These are phyloP conservation scores for Perodicticus potto DNA, from an alignment of 2,797 vertebrate species.

Conservation along the genomic window DNA sequence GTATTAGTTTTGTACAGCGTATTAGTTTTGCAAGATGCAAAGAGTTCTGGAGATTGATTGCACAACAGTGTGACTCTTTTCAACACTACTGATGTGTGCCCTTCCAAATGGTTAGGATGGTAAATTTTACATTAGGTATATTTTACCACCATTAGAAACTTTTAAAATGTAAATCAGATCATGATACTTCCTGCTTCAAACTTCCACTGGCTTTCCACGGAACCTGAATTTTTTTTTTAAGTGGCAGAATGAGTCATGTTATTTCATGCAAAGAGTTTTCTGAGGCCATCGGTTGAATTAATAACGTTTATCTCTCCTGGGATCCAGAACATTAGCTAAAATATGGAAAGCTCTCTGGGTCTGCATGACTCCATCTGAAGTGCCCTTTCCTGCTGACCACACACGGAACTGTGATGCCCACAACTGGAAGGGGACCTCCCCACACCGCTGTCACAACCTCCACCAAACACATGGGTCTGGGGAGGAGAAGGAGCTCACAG, in stretches of 20 bases:
- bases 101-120: neutral
- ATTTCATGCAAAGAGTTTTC: neutral
- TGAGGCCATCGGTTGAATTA: neutral
- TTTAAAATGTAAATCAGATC: neutral
- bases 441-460: too few relatives aligned
- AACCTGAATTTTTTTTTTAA: neutral
- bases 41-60: neutral
- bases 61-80: neutral
- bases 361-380: fast-evolving
- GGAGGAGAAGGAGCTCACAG: neutral
- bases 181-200: neutral
- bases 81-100: neutral
- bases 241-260: neutral
- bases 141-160: neutral
- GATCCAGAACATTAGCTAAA: neutral
- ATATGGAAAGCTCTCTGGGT: neutral
- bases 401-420: fast-evolving
- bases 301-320: neutral
- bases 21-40: neutral
- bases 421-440: neutral
- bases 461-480: neutral
- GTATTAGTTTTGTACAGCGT: neutral
- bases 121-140: neutral
- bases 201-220: neutral
- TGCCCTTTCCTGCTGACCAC: neutral